Evolutionary conservation across 2,888 invertebrate genomes (phyloP), one percentile per base, ranked within the genome.

Genomic region (Diarsia dahlii): DNA sequence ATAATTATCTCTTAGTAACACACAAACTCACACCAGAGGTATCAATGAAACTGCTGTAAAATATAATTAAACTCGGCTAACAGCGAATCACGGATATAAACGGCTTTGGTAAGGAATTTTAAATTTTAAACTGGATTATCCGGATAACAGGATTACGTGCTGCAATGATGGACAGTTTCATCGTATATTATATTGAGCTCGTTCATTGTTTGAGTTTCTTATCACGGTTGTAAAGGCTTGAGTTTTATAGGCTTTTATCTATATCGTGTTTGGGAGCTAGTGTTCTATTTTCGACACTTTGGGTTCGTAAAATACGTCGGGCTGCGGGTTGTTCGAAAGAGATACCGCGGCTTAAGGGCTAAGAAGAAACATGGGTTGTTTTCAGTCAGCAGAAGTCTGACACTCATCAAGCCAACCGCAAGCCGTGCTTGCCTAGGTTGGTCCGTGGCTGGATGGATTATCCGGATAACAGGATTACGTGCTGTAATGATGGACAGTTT

Each of bases 121-220:
- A 90, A 90, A 90, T 90, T 89, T 90, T 85, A 90, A 90, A 88
- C 86, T 74, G 86, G 91, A 90, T 92, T 78, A 91, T 88, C 88
- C 88, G 79, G 70, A 56, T 73, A 79, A 85, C 48, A 80, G 87
- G 89, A 90, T 91, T 91, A 90, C 65, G 69, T 67, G 60, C 52
- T 63, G 74, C 74, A 67, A 52, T 84, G 81, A 83, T 79, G 87
- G 82, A 84, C 82, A 87, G 84, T 86, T 87, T 86, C 74, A 74
- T 76, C 78, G 78, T 81, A 80, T 72, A 78, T 69, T 81, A 80
- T 72, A 78, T 69, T 69, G 81, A 70, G 76, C 67, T 50, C 34
- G 39, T 65, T 54, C 18, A 68, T 63, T 85, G 86, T 84, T 85
- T 84, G 48, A 75, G 63, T 84, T 81, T 50, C 58, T 75, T 74